phyloP scores from a whole-genome alignment of 2,888 invertebrate species.

The Parnassius glacialis region DNA sequence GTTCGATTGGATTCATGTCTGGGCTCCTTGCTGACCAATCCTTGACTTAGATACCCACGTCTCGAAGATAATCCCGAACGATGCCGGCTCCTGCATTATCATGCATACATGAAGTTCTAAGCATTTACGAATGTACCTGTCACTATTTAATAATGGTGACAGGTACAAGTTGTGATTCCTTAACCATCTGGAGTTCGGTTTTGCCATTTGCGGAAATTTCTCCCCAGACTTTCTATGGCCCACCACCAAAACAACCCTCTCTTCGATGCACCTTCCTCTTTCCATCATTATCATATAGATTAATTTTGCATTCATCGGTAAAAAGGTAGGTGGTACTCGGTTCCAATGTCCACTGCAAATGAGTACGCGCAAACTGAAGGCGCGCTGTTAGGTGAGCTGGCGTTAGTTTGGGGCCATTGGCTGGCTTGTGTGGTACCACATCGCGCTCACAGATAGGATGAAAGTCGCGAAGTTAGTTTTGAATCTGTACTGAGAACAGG shows the following conservation, averaged over 20 bases:
- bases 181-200: too few species aligned
- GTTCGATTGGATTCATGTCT: background rate
- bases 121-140: too few species aligned
- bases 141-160: too few species aligned
- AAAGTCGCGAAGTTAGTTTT: background rate
- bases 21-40: conserved; percentile 3
- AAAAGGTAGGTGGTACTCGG: background rate
- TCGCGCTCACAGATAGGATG: background rate
- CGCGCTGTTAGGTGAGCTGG: background rate
- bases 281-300: too few species aligned
- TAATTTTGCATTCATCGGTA: too few species aligned
- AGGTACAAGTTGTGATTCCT: too few species aligned
- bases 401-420: background rate
- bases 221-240: too few species aligned
- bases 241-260: too few species aligned
- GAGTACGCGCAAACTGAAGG: background rate
- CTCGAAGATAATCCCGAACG: background rate
- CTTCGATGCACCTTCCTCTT: too few species aligned
- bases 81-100: background rate
- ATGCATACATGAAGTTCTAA: too few species aligned
- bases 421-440: background rate
- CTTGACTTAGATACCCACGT: conserved; percentile 1
- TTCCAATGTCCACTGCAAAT: background rate
- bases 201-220: too few species aligned
- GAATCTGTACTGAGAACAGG: background rate